Evolutionary conservation across 2,888 invertebrate genomes (phyloP), one percentile per base, ranked within the genome.

Genomic region (Habroteleia sp.): DNA sequence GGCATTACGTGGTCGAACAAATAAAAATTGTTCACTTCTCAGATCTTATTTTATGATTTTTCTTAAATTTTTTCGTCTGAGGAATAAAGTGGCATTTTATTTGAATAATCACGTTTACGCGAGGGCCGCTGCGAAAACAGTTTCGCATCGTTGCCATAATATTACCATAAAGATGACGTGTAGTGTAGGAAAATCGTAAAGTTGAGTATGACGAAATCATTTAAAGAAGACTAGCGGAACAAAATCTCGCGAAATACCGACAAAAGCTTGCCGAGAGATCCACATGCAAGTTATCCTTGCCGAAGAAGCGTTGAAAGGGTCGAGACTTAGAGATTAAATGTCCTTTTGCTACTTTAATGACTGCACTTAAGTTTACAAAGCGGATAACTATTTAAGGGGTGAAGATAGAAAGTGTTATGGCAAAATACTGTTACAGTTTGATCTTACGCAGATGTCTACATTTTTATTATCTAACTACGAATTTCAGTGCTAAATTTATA

Each of bases 281-380:
- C 52, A 23, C 52, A 44, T 23, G 48, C 42, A 35, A 23, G 48
- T 42, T 41, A 33, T 50, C 46, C 60, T 42, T 50, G 62, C 52
- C 13, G 35, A 63, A 78, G 56, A 77, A 73, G 65, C 65, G 71
- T 17, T 77, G 77, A 69, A 77, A 79, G 41, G 77, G 65, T 77
- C 77, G 46, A 77, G 77, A 65, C 74, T 44, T 68, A 66, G 74
- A 79, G 78, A 80, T 79, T 79, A 79, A 81, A 80, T 74, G 66
- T 72, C 73, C 80, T 81, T 79, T 78, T 75, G 76, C 68, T 62
- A 65, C 60, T 44, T 60, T 80, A 80, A 81, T 78, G 74, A 77
- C 48, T 74, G 44, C 73, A 79, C 77, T 79, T 77, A 75, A 69
- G 65, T 65, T 65, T 65, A 65, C 52, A 65, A 33, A 56, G 56